phyloP scores from a whole-genome alignment of 1,140 invertebrate species.

The Antheraea pernyi region DNA sequence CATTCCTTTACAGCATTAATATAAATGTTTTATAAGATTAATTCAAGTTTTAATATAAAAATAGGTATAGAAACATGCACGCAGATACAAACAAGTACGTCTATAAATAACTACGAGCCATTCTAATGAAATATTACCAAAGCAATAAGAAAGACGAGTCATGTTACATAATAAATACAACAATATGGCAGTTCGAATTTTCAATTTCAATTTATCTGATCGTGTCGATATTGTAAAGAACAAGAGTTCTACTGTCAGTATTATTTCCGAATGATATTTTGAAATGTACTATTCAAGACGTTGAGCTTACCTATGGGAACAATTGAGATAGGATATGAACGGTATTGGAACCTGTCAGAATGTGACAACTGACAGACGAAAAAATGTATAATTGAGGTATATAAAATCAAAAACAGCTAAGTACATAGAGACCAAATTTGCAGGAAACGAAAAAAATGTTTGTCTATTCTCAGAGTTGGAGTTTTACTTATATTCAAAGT shows the following conservation, averaged over 20 bases:
- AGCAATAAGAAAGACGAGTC: constrained; percentile 18
- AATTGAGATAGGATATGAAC: constrained; percentile 1
- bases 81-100: neutral
- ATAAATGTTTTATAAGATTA: no score
- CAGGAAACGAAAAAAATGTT: no score
- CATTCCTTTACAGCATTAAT: no score
- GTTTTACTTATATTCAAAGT: no score
- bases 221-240: constrained; percentile 20
- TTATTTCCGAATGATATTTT: neutral
- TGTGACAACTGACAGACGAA: neutral
- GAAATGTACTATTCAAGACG: neutral
- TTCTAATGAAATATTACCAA: constrained; percentile 2
- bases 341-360: neutral
- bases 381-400: neutral
- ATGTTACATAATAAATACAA: constrained; percentile 35
- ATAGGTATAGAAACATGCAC: neutral
- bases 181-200: constrained; percentile 25
- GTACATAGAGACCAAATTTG: no score
- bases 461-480: no score
- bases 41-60: neutral
- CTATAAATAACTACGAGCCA: neutral
- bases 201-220: constrained; percentile 36
- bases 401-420: no score
- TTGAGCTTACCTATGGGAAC: neutral
- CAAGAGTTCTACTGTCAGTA: constrained; percentile 1